Conservation (phyloP, 2,888 invertebrate species). For the Luperina nickerlii region DNA sequence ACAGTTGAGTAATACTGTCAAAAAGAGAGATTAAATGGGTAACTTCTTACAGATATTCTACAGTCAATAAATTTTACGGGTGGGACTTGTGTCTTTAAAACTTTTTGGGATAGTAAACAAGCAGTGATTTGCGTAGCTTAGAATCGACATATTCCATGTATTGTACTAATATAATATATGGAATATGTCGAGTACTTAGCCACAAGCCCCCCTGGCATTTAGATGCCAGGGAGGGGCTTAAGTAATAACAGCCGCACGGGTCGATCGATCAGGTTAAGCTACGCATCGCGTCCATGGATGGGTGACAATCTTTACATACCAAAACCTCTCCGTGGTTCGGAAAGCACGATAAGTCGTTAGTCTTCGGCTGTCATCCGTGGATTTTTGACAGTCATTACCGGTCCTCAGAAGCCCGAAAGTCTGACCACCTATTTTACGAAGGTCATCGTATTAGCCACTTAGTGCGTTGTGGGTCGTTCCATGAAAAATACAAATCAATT, state of each 20-base stretch:
- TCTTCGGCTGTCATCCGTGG: neutral
- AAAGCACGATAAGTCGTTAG: neutral
- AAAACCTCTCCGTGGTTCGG: too few species aligned
- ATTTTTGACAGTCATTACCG: neutral
- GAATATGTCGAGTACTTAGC: too few species aligned
- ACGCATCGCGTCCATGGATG: neutral
- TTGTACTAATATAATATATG: too few species aligned
- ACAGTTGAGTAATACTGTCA: neutral
- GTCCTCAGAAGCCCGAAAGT: neutral
- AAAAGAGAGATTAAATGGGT: neutral
- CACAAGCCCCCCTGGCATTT: too few species aligned
- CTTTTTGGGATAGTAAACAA: neutral
- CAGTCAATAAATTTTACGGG: neutral
- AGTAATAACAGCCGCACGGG: too few species aligned
- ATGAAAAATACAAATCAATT: neutral
- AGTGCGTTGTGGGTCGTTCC: neutral
- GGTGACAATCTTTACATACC: neutral
- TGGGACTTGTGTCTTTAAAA: neutral
- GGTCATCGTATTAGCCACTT: neutral
- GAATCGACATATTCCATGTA: neutral
- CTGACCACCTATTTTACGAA: neutral
- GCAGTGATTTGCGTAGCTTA: neutral
- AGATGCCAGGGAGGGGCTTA: neutral
- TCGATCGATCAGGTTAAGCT: too few species aligned
- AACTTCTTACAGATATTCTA: neutral